Evolutionary conservation across 2,888 invertebrate genomes (phyloP).

Genomic region (Monoplex corrugatus): DNA sequence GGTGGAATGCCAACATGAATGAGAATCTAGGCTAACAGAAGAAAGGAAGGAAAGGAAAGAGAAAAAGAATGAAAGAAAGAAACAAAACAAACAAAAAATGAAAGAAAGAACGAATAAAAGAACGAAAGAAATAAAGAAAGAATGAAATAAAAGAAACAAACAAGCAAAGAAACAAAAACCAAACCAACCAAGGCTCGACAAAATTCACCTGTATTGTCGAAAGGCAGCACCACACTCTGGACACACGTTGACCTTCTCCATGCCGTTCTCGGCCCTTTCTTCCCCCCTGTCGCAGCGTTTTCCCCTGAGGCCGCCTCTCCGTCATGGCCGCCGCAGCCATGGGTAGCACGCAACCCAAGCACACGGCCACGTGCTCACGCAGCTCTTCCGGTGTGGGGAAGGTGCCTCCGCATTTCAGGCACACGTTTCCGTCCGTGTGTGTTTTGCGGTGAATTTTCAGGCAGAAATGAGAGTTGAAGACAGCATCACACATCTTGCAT

Average conservation of each 20-base stretch:
- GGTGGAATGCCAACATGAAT: no score
- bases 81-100: no score
- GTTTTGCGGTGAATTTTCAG: constrained; percentile 36
- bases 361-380: not conserved
- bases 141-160: no score
- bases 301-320: not conserved
- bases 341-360: not conserved
- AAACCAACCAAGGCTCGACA: no score
- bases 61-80: no score
- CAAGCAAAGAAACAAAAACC: no score
- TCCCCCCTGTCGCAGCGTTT: not conserved
- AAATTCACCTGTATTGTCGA: constrained; percentile 29
- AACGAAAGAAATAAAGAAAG: no score
- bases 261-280: not conserved
- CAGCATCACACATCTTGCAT: constrained; percentile 32
- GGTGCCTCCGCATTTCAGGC: constrained; percentile 3
- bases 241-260: not conserved
- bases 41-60: no score
- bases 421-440: constrained; percentile 26
- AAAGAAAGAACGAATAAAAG: no score
- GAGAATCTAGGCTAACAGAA: no score
- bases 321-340: not conserved
- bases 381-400: not conserved
- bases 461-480: constrained; percentile 41
- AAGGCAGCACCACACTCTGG: constrained; percentile 15